These are phyloP conservation scores for Aldabrachelys gigantea DNA, from an alignment of 2,113 vertebrate genomes.

Conservation along the genomic window DNA sequence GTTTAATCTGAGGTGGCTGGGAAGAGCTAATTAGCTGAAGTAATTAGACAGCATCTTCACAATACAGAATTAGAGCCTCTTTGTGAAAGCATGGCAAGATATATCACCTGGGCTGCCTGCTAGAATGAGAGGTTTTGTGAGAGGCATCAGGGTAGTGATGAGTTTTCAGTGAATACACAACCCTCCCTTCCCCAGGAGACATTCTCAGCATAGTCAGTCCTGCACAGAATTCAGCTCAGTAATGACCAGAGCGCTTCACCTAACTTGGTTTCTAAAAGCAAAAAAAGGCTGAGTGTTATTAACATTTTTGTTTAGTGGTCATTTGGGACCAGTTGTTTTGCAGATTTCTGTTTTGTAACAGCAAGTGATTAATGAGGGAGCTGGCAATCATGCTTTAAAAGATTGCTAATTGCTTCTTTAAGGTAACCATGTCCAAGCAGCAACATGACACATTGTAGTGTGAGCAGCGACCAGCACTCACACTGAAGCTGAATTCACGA, in stretches of 20 bases:
- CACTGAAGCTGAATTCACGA: background rate
- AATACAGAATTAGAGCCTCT: slow-evolving; percentile 46
- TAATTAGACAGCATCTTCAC: slow-evolving; percentile 77
- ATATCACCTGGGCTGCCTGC: background rate
- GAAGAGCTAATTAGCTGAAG: slow-evolving; percentile 73
- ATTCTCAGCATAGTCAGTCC: rapidly evolving
- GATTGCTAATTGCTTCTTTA: slow-evolving; percentile 68
- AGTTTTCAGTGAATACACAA: rapidly evolving
- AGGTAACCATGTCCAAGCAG: slow-evolving; percentile 57
- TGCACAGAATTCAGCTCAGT: rapidly evolving
- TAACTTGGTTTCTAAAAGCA: background rate
- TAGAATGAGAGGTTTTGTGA: rapidly evolving
- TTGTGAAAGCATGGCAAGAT: slow-evolving; percentile 38
- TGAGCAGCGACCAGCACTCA: background rate
- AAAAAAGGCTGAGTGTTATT: background rate
- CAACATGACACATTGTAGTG: background rate
- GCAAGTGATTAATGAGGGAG: slow-evolving; percentile 77
- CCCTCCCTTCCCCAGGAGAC: rapidly evolving
- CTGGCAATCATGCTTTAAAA: slow-evolving; percentile 57
- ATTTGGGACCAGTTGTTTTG: slow-evolving; percentile 66
- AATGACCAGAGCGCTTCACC: background rate
- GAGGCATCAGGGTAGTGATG: rapidly evolving
- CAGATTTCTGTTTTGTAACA: slow-evolving; percentile 71
- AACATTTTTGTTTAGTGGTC: slow-evolving; percentile 58
- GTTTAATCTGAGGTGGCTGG: background rate